Evolutionary conservation across 2,888 invertebrate species (phyloP), one percentile per base, ranked within the genome.

Genomic region (Acleris holmiana): DNA sequence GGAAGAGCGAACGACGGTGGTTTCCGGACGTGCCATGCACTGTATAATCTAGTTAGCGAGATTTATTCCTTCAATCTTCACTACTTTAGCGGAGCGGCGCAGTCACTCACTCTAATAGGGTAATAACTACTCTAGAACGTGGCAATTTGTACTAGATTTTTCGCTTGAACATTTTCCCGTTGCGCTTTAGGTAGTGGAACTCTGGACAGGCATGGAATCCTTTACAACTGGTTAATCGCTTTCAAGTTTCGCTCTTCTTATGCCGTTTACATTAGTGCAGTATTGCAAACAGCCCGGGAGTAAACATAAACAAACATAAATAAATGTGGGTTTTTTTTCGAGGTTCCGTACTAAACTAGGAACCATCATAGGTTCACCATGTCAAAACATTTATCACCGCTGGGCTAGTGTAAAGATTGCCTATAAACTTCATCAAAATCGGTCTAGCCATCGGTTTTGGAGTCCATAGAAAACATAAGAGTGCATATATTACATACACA

Each of bases 121-220:
- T 82, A 85, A 87, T 85, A 85, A 88, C 84, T 87, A 86, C 81
- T 80, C 80, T 77, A 79, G 81, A 83, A 84, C 77, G 82, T 76
- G 78, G 77, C 80, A 82, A 86, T 86, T 86, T 84, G 83, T 83
- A 81, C 75, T 76, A 81, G 74, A 79, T 83, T 82, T 86, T 75
- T 76, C 71, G 70, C 72, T 76, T 73, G 75, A 84, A 82, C 76
- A 75, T 84, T 84, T 83, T 82, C 80, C 82, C 80, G 76, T 77
- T 80, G 73, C 74, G 73, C 75, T 79, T 76, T 76, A 73, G 77
- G 76, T 7, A 69, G 73, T 64, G 70, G 70, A 75, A 72, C 75
- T 76, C 59, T 60, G 48, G 46, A 64, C 41, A 13, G 35, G n/a
- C 51, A 54, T 41, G 44, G 25, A 54, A 49, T 17, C 48, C 29